Evolutionary conservation across 2,888 invertebrate genomes (phyloP), one percentile per base, ranked within the genome.

Genomic region (Meiosimyza decipiens): DNA sequence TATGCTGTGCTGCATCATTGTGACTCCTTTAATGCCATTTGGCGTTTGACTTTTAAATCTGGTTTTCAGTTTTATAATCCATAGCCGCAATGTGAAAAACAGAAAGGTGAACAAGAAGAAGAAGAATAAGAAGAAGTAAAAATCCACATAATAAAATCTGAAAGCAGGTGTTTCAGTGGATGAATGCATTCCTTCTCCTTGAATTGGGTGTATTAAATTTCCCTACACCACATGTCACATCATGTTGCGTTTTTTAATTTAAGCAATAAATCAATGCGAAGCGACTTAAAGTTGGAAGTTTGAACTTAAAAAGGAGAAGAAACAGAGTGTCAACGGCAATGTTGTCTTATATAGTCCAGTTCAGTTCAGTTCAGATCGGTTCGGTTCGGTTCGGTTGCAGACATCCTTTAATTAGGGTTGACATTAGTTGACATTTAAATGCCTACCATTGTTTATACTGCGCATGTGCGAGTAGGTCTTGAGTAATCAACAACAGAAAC

Each of bases 201-300:
- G 62, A 60, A 69, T 69, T 63, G 70, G 70, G 55, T 67, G 67
- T 67, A 67, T 67, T 67, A 67, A 67, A 57, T 67, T 67, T 67
- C 67, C 55, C 67, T 67, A 47, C 67, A 67, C 67, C 67, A 57
- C 67, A 67, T 67, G 67, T 67, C 67, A 67, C 67, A 67, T 67
- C 47, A 67, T 57, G 67, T 67, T 67, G 47, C 57, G 49, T 67
- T 70, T 63, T 70, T 70, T 70, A 70, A 70, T 70, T 70, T 54
- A 54, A 70, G 63, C 62, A 63, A 70, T 62, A 70, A 70, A 70
- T 70, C 70, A 70, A 63, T 70, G 40, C 16, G 18, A 63, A 54
- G 52, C 54, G 63, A 63, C 70, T 60, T n/a, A 60, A 60, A 67
- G 9, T 16, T 55, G 40, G 40, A 40, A 40, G 40, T 40, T 40